Evolutionary conservation across 2,888 invertebrate species (phyloP), one percentile per base, ranked within the genome.

Genomic region (Temnothorax ravouxi): DNA sequence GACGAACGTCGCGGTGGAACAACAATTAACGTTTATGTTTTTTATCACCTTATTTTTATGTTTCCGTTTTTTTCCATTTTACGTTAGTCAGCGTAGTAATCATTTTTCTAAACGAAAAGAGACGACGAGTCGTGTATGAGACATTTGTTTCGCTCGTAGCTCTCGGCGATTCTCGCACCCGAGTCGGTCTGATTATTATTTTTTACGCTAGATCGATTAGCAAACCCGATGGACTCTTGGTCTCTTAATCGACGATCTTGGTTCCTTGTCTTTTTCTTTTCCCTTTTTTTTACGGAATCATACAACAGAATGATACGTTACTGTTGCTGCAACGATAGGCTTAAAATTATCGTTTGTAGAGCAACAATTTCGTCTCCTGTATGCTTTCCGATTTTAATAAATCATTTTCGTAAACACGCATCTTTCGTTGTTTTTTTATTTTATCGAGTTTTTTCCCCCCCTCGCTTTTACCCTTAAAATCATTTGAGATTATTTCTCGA

Each of bases 371-470:
- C 66, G 61, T 44, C 69, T 74, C 69, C 82, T 90, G 87, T 90
- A 82, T 85, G 82, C 76, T 86, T 87, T 59, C 76, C 44, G 61
- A 84, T 67, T 86, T 79, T 25, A 90, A 89, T 90, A 90, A 89
- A 89, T 84, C 62, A 74, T 88, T 88, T 89, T 79, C 89, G 84
- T 66, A 47, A 83, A 79, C 77, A 84, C 62, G 47, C 67, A 38
- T 82, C 80, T 86, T 84, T 18, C 18, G 52, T 89, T 84, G 66
- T 66, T 66, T 50, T 84, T 84, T 90, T 64, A 89, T 87, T 88
- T 85, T 77, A 56, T 72, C 34, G 18, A 71, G 0, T 59, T 80
- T 47, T 38, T 66, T 66, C 34, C 29, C 50, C n/a, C 18, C 67
- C 34, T 38, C 44, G 15, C 8, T 44, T 69, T 44, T 13, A 18